Conservation (phyloP, 1,140 invertebrate species). For the Ips typographus region DNA sequence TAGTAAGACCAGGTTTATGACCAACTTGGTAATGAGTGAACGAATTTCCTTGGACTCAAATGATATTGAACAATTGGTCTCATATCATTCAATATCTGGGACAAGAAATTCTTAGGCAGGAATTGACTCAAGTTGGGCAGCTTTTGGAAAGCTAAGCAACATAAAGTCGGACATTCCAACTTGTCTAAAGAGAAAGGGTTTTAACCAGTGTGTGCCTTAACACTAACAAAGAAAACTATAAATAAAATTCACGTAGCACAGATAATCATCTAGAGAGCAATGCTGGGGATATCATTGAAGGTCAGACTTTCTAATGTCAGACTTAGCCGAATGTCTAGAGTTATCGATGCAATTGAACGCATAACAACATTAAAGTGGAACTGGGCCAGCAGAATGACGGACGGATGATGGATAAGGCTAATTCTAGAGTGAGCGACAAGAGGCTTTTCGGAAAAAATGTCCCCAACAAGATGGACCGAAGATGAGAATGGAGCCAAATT, state of each 20-base stretch:
- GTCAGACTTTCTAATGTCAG: neutral
- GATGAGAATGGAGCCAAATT: slow-evolving; percentile 2
- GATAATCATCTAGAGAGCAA: neutral
- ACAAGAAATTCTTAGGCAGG: neutral
- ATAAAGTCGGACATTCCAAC: slow-evolving; percentile 1
- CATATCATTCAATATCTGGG: too few relatives aligned
- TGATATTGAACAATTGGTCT: too few relatives aligned
- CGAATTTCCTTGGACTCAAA: too few relatives aligned
- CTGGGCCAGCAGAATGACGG: neutral
- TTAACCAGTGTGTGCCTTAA: too few relatives aligned
- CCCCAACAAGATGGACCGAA: neutral
- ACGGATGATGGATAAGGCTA: too few relatives aligned
- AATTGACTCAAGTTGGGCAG: neutral
- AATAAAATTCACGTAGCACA: neutral
- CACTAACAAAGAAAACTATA: too few relatives aligned
- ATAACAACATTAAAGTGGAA: slow-evolving; percentile 3
- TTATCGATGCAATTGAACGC: neutral
- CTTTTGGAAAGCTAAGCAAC: slow-evolving; percentile 1
- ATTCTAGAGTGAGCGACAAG: neutral
- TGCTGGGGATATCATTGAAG: neutral
- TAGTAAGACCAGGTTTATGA: too few relatives aligned
- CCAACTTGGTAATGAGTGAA: too few relatives aligned
- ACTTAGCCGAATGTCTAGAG: neutral
- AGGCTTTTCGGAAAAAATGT: neutral
- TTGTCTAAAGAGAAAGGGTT: neutral